These are phyloP conservation scores for Copidosoma aretas DNA, from an alignment of 2,888 invertebrate genomes.

Conservation along the genomic window DNA sequence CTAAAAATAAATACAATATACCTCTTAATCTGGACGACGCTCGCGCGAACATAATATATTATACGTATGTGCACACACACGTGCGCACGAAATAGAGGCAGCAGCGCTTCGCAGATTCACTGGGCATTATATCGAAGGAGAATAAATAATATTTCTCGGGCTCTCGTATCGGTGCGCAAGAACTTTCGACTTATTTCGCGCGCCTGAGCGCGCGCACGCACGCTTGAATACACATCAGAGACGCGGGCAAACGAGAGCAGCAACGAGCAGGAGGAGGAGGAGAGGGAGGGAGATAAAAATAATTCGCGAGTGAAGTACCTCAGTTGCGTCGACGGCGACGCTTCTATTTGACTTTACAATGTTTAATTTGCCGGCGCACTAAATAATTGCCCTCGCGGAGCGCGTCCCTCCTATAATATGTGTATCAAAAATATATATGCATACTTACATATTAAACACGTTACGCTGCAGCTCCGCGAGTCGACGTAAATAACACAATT, in stretches of 20 bases:
- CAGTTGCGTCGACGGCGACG: background rate
- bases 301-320: conserved; percentile 21
- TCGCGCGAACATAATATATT: conserved; percentile 23
- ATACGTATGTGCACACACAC: too few relatives aligned
- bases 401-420: too few relatives aligned
- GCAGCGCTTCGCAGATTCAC: conserved; percentile 31
- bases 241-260: too few relatives aligned
- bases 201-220: background rate
- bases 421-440: too few relatives aligned
- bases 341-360: conserved; percentile 30
- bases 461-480: too few relatives aligned
- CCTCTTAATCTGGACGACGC: conserved; percentile 37
- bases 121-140: conserved; percentile 32
- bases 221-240: background rate
- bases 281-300: conserved; percentile 28
- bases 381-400: conserved; percentile 35
- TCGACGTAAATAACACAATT: conserved; percentile 13
- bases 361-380: conserved; percentile 32
- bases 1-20: conserved; percentile 41
- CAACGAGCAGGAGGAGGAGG: too few relatives aligned
- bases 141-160: conserved; percentile 13
- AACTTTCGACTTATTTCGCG: background rate
- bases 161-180: background rate
- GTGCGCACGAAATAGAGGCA: too few relatives aligned
- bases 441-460: too few relatives aligned